Conservation (phyloP, 2,113 vertebrate genomes). For the Rhineura floridana region DNA sequence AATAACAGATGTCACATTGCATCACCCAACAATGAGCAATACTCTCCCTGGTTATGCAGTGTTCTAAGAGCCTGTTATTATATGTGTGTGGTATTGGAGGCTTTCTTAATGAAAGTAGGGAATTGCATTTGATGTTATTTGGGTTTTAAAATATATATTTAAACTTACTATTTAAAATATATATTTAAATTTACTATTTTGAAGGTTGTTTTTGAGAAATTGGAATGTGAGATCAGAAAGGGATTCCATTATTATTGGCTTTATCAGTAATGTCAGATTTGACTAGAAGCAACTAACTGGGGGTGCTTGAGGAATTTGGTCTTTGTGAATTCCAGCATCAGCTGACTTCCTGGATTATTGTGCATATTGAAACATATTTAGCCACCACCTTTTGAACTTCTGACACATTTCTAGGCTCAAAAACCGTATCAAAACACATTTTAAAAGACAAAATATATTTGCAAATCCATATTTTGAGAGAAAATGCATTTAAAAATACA, state of each 20-base stretch:
- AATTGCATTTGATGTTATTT: not conserved
- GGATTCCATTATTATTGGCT: not conserved
- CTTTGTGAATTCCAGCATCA: too few species aligned
- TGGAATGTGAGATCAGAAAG: not conserved
- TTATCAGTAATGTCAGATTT: not conserved
- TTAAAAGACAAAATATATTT: too few species aligned
- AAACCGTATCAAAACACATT: too few species aligned
- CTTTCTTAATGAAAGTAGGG: constrained; percentile 3
- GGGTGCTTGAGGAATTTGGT: not conserved
- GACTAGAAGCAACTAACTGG: not conserved
- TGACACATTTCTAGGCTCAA: too few species aligned
- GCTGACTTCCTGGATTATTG: too few species aligned
- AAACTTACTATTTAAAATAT: too few species aligned
- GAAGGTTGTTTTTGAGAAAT: not conserved
- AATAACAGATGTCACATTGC: constrained; percentile 46
- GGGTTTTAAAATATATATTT: constrained; percentile 3
- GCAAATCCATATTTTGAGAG: too few species aligned
- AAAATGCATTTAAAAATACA: too few species aligned
- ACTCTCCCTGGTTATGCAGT: constrained; percentile 11
- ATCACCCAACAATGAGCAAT: constrained; percentile 21
- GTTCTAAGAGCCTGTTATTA: constrained; percentile 20
- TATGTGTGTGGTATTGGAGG: constrained; percentile 27
- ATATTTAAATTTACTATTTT: not conserved
- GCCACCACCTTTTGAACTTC: too few species aligned
- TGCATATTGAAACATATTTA: too few species aligned